Evolutionary conservation across 1,140 invertebrate species (phyloP).

Genomic region (Reticulitermes speratus): DNA sequence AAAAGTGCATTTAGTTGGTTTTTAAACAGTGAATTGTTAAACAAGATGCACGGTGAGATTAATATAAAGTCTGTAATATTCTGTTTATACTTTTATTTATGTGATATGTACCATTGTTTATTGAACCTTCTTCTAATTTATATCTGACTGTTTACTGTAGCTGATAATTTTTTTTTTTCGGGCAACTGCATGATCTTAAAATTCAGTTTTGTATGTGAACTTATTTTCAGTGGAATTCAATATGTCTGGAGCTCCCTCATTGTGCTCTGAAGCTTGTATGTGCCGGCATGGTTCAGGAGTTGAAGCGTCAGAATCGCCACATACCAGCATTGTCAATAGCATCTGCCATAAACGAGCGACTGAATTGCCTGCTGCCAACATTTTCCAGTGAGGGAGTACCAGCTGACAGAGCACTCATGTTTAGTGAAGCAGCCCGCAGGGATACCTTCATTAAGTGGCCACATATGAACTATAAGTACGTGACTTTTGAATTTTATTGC

Average conservation of each 20-base stretch:
- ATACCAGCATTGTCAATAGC: slow-evolving; percentile 83
- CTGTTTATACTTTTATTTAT: too few species aligned
- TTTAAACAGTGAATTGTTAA: too few species aligned
- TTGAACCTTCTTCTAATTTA: too few species aligned
- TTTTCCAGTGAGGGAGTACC: slow-evolving; percentile 43
- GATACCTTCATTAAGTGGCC: slow-evolving; percentile 93
- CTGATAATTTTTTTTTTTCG: too few species aligned
- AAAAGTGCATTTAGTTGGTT: too few species aligned
- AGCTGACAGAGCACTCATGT: slow-evolving; percentile 75
- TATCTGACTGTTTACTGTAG: too few species aligned
- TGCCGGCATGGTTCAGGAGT: slow-evolving; percentile 72
- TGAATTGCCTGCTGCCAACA: slow-evolving; percentile 68
- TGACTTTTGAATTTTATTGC: slow-evolving; percentile 32
- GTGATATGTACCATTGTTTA: too few species aligned
- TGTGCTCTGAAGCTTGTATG: slow-evolving; percentile 75
- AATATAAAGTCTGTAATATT: too few species aligned
- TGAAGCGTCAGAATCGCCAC: slow-evolving; percentile 77
- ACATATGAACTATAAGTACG: slow-evolving; percentile 94
- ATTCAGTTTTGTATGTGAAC: too few species aligned
- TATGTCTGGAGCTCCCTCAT: slow-evolving; percentile 77
- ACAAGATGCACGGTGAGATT: too few species aligned
- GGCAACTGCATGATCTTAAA: too few species aligned
- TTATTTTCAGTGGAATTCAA: slow-evolving; percentile 78
- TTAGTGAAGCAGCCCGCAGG: slow-evolving; percentile 83
- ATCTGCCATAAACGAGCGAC: slow-evolving; percentile 81